Evolutionary conservation across 2,797 vertebrate genomes (phyloP), one percentile per base, ranked within the genome.

Genomic region (Mareca penelope): DNA sequence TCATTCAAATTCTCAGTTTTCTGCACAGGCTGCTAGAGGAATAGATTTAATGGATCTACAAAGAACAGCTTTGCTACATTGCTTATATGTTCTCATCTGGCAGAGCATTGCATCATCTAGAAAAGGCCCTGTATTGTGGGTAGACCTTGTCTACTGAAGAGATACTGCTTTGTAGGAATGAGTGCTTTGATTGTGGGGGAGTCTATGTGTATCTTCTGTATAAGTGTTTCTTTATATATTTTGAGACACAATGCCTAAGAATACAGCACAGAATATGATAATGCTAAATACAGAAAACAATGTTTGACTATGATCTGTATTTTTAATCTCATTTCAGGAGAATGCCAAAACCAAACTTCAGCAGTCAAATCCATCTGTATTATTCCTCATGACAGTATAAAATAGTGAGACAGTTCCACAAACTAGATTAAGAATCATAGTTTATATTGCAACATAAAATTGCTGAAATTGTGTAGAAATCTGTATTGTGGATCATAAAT

Each of bases 1-100:
- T 95, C 93, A 90, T 80, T 93, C 70, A 63, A 81, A 86, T 73
- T 76, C 89, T 91, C 91, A 90, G 88, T 82, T 94, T 96, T 90
- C 39, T 84, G 70, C 85, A 73, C 59, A 63, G 79, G 65, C 75
- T 93, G 83, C 73, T 80, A 39, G 55, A 60, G 65, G 67, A 84
- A 67, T 29, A 81, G 78, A 90, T 87, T 89, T 87, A 93, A 87
- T 80, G 83, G 86, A 55, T 87, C 80, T 89, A 53, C 90, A 61
- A 71, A 84, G 56, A 87, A 40, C 71, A 53, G 86, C 80, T 93
- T 89, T 93, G 82, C 84, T 85, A 3, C 71, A 79, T 59, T 84
- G 75, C 88, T 73, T 7, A 18, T 93, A 59, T 37, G 65, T 85
- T 86, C 53, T 64, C 65, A 44, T 75, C 83, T 95, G 90, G 78